These are phyloP conservation scores for Megathymus violae DNA, from an alignment of 1,140 invertebrate species.

Conservation along the genomic window DNA sequence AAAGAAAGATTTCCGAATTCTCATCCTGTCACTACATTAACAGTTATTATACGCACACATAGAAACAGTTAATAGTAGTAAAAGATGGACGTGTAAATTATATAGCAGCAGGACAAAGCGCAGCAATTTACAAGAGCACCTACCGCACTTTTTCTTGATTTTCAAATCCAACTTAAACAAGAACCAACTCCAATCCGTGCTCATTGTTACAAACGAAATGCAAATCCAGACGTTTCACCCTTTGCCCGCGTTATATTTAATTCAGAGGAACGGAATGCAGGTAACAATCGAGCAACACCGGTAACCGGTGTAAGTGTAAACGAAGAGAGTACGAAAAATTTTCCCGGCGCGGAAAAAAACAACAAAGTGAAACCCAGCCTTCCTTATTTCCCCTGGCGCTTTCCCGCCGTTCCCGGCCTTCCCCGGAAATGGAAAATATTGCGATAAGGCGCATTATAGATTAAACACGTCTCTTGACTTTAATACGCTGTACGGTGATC, in stretches of 20 bases:
- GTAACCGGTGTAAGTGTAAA: slow-evolving; percentile 81
- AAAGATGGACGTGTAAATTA: slow-evolving; percentile 8
- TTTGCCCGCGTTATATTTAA: slow-evolving; percentile 78
- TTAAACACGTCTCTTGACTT: slow-evolving; percentile 72
- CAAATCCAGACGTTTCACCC: slow-evolving; percentile 79
- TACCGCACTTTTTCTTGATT: slow-evolving; percentile 37
- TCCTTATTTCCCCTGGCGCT: slow-evolving; percentile 82
- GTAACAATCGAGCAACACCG: slow-evolving; percentile 77
- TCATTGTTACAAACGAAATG: slow-evolving; percentile 76
- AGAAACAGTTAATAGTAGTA: slow-evolving; percentile 20
- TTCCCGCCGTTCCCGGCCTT: slow-evolving; percentile 66
- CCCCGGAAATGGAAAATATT: slow-evolving; percentile 81
- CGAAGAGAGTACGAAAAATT: slow-evolving; percentile 78
- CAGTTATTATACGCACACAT: too few relatives aligned
- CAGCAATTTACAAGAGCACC: slow-evolving; percentile 23
- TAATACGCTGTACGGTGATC: slow-evolving; percentile 67
- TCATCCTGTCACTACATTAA: too few relatives aligned
- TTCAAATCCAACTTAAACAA: slow-evolving; percentile 64
- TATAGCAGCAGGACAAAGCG: slow-evolving; percentile 17
- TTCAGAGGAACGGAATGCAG: slow-evolving; percentile 78
- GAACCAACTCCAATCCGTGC: slow-evolving; percentile 51
- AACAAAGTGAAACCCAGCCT: slow-evolving; percentile 81
- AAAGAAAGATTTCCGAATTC: too few relatives aligned
- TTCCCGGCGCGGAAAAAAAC: slow-evolving; percentile 63
- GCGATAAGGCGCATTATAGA: slow-evolving; percentile 83